These are phyloP conservation scores for Rana temporaria DNA, from an alignment of 2,113 vertebrate genomes.

Conservation along the genomic window DNA sequence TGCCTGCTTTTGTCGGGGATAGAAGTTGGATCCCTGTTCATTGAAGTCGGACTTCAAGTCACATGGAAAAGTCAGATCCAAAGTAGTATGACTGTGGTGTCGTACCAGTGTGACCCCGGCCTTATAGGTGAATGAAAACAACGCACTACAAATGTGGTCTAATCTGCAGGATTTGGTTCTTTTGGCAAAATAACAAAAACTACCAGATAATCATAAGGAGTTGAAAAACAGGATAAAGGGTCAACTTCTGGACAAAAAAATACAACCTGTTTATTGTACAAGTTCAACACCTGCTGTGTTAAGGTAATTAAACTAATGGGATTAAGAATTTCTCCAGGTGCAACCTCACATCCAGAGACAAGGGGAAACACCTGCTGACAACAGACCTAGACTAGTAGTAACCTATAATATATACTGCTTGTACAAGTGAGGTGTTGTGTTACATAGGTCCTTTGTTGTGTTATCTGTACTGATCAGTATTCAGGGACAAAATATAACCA, in stretches of 20 bases:
- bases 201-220: no score
- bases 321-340: conserved; percentile 74
- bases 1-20: no score
- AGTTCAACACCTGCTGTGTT: conserved; percentile 58
- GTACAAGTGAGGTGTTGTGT: not conserved
- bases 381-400: conserved; percentile 63
- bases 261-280: conserved; percentile 74
- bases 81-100: no score
- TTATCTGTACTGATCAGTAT: not conserved
- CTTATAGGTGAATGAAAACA: no score
- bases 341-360: conserved; percentile 53
- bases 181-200: no score
- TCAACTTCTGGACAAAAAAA: conserved; percentile 68
- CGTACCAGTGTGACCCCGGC: no score
- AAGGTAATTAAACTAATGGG: conserved; percentile 68
- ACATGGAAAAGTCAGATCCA: no score
- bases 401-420: conserved; percentile 66
- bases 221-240: conserved; percentile 49
- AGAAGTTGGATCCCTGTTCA: no score
- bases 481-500: no score
- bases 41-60: no score
- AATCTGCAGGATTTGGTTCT: no score
- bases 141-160: no score
- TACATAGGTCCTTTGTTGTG: not conserved
- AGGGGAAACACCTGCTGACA: conserved; percentile 73